Conservation (phyloP, 2,113 vertebrate genomes). For the Origma solitaria region DNA sequence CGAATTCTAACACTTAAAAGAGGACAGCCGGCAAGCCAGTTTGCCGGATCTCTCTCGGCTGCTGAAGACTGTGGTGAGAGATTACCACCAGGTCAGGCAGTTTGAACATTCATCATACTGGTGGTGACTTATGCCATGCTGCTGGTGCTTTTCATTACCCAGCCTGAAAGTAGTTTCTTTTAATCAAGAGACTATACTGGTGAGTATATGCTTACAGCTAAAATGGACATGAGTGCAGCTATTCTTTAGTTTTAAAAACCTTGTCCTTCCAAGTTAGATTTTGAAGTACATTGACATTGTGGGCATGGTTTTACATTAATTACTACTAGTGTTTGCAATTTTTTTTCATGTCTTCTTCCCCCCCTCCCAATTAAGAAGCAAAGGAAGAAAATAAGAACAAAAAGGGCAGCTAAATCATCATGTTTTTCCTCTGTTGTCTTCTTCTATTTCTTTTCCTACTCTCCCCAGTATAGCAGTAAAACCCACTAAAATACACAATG, state of each 20-base stretch:
- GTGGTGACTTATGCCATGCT: background rate
- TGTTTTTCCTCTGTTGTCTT: fast-evolving
- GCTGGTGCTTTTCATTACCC: background rate
- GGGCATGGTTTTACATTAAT: background rate
- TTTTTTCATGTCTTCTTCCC: fast-evolving
- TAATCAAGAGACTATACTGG: background rate
- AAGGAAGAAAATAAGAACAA: fast-evolving
- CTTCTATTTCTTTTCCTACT: background rate
- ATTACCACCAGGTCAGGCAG: background rate
- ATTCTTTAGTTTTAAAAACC: background rate
- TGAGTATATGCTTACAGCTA: background rate
- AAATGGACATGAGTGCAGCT: background rate
- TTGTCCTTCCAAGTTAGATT: background rate
- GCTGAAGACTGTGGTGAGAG: background rate
- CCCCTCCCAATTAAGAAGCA: background rate
- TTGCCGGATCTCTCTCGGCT: background rate
- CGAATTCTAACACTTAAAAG: background rate
- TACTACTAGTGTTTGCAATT: background rate
- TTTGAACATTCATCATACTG: background rate
- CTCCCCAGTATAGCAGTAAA: background rate
- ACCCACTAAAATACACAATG: background rate
- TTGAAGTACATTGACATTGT: background rate
- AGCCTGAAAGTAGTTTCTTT: background rate
- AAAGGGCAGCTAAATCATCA: fast-evolving
- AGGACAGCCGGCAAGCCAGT: background rate